Percentiles rank a stretch among this genome's conserved stretches.
These are phyloP conservation scores for Cantharis flavilabris DNA, from an alignment of 2,888 invertebrate genomes.

Conservation along the genomic window DNA sequence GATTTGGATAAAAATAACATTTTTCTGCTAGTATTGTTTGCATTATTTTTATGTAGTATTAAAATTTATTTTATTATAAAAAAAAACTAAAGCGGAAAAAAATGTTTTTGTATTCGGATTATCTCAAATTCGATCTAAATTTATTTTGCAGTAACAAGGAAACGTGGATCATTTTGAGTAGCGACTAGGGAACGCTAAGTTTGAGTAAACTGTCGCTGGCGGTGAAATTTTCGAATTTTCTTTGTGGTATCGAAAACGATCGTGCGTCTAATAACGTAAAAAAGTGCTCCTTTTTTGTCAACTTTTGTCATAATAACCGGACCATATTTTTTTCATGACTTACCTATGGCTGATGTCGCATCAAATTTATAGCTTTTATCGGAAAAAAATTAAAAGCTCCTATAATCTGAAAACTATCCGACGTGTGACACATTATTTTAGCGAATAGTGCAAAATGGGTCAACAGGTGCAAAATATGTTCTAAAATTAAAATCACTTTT, in stretches of 20 bases:
- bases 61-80: not conserved
- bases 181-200: conserved; percentile 5
- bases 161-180: conserved; percentile 11
- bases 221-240: conserved; percentile 5
- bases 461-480: conserved; percentile 22
- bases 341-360: not conserved
- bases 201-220: conserved; percentile 10
- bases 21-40: not conserved
- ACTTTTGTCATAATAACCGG: not conserved
- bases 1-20: not conserved
- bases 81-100: not conserved
- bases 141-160: conserved; percentile 8
- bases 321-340: not conserved
- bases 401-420: not conserved
- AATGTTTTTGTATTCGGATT: not conserved
- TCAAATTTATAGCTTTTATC: not conserved
- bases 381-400: not conserved
- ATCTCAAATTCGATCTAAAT: conserved; percentile 3
- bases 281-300: not conserved
- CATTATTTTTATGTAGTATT: not conserved
- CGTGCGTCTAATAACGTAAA: not conserved
- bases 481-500: conserved; percentile 11
- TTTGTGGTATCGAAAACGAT: conserved; percentile 1
- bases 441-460: conserved; percentile 9
- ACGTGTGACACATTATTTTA: conserved; percentile 5